Conservation (phyloP, 2,797 vertebrate genomes). For the Meriones psammophilus region DNA sequence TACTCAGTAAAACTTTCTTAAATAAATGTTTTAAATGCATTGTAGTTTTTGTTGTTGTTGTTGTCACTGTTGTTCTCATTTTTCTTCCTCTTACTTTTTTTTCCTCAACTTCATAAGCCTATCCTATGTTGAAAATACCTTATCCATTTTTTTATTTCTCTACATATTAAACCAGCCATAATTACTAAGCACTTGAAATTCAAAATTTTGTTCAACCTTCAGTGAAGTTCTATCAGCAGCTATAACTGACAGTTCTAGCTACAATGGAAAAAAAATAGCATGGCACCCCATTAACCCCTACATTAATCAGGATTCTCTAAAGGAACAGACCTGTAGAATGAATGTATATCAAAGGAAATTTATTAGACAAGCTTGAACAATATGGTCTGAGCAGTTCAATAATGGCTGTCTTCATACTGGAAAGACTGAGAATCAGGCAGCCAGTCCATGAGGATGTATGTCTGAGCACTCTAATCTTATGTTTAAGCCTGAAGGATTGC, state of each 20-base stretch:
- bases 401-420: background rate
- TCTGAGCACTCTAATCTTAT: background rate
- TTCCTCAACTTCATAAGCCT: background rate
- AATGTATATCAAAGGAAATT: background rate
- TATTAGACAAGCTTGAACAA: background rate
- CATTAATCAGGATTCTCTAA: background rate
- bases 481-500: background rate
- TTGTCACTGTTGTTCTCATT: background rate
- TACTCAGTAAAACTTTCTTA: background rate
- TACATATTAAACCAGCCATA: conserved; percentile 19
- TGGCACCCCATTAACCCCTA: background rate
- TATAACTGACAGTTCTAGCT: background rate
- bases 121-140: background rate
- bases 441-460: background rate
- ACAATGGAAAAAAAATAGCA: background rate
- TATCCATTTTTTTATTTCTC: conserved; percentile 34
- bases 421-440: background rate
- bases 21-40: background rate
- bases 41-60: background rate
- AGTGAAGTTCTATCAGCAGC: background rate
- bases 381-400: background rate
- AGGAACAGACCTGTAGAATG: background rate
- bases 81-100: background rate
- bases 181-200: background rate
- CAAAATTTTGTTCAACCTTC: conserved; percentile 34